phyloP scores from a whole-genome alignment of 2,888 invertebrate genomes.

The Lithophane ornitopus region DNA sequence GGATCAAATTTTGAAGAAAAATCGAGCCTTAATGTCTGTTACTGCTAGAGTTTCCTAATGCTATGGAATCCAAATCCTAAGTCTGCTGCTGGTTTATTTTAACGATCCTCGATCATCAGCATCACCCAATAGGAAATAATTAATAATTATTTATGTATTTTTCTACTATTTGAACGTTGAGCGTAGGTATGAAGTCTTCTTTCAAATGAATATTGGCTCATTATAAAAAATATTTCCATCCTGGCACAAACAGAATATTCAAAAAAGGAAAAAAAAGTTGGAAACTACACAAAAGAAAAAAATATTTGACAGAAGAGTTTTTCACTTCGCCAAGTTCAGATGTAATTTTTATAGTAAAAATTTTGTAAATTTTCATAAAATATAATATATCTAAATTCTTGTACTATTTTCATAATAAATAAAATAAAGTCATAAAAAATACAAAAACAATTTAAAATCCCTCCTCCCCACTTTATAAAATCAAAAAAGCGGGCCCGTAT shows the following conservation, averaged over 20 bases:
- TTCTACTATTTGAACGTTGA: neutral
- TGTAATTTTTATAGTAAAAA: slow-evolving; percentile 75
- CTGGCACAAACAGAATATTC: slow-evolving; percentile 51
- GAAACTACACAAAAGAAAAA: slow-evolving; percentile 66
- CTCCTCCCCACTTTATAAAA: slow-evolving; percentile 56
- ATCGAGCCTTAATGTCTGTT: neutral
- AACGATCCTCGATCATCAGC: neutral
- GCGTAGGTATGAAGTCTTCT: slow-evolving; percentile 8
- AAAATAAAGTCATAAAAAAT: slow-evolving; percentile 58
- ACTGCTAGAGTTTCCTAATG: neutral
- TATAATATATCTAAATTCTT: slow-evolving; percentile 74
- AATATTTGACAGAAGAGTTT: slow-evolving; percentile 75
- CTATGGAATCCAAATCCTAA: neutral
- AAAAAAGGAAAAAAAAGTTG: slow-evolving; percentile 63
- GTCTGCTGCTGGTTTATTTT: neutral
- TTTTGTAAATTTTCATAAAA: slow-evolving; percentile 72
- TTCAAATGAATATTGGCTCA: slow-evolving; percentile 8
- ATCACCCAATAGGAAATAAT: neutral
- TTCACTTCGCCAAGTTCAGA: slow-evolving; percentile 72
- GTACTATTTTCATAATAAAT: slow-evolving; percentile 67
- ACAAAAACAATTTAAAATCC: slow-evolving; percentile 58
- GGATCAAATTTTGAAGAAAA: neutral
- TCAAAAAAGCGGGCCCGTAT: slow-evolving; percentile 20
- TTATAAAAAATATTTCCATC: slow-evolving; percentile 4
- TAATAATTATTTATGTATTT: neutral